Base-by-base conservation (phyloP, 1,140 invertebrate species). In the Heliconius congener region DNA sequence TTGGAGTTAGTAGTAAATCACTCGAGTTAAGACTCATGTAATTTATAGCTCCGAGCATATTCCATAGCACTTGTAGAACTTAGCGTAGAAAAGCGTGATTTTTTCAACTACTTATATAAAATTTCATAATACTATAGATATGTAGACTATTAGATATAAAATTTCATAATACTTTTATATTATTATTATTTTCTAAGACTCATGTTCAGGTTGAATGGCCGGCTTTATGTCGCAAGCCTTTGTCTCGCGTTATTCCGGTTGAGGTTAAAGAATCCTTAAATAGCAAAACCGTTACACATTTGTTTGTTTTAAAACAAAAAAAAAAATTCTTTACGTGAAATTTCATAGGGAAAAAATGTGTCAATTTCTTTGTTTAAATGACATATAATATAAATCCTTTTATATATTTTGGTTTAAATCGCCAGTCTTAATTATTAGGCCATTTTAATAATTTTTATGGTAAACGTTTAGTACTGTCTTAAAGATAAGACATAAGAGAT, bases 191-290 rank as follows among this genome's bases (percentile, higher is more conserved):
- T 66, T 66, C 13, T 66, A 23, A 66, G 4, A 66, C 27, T 3
- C 60, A 30, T 57, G 27, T 66, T 66, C 23, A 66, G 23, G 60
- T 66, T 66, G 60, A 66, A 66, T 30, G 60, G 23, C 60, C 60
- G 23, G 60, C 60, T 66, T 27, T 27, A 66, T 66, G 60, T 66
- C 60, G 60, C 13, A 66, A 66, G 23, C 60, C 60, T 66, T 66
- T 66, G 55, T 66, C 23, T 66, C 60, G n/a, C 23, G 60, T 11
- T 5, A 66, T 30, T 23, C 60, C 60, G 60, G n/a, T 27, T 27
- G 60, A 66, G 60, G 60, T 66, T 23, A 66, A 66, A 66, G 60
- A 66, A 66, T 66, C 60, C 60, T 66, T 66, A 66, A 66, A 66
- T 66, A 66, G 60, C 60, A 66, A 66, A 30, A 66, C 60, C 60